Conservation (phyloP, 2,888 invertebrate species). For the Rhingia campestris region DNA sequence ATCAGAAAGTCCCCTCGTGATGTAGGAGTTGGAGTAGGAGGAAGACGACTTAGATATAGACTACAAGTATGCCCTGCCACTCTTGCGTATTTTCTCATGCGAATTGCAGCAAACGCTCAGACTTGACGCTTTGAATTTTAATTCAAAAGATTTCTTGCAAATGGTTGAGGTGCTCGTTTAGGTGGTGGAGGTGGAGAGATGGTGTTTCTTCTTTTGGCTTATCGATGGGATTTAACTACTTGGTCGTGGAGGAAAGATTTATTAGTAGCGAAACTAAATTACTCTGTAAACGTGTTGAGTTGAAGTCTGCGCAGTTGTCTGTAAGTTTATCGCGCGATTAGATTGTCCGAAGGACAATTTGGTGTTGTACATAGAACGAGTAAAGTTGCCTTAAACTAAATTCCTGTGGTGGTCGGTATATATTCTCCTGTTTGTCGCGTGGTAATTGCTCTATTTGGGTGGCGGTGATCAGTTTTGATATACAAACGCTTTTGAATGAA, state of each 20-base stretch:
- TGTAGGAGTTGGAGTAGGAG: conserved; percentile 22
- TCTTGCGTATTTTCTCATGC: conserved; percentile 23
- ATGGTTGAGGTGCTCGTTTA: conserved; percentile 36
- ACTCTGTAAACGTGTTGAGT: conserved; percentile 63
- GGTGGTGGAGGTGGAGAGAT: conserved; percentile 25
- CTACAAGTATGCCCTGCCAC: conserved; percentile 9
- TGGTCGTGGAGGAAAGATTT: conserved; percentile 55
- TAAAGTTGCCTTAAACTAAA: conserved; percentile 17
- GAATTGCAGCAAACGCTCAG: conserved; percentile 22
- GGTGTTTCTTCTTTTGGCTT: conserved; percentile 10
- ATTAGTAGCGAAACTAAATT: conserved; percentile 70
- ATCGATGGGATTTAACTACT: conserved; percentile 62
- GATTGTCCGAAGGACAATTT: conserved; percentile 43
- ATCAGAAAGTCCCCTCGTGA: conserved; percentile 51
- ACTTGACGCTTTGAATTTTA: conserved; percentile 59
- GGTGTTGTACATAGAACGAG: conserved; percentile 15
- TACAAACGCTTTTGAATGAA: conserved; percentile 4
- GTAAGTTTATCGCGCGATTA: conserved; percentile 39
- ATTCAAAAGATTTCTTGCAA: conserved; percentile 35
- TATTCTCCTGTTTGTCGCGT: conserved; percentile 40
- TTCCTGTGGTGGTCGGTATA: conserved; percentile 44
- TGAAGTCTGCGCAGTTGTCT: conserved; percentile 41
- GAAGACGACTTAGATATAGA: not conserved
- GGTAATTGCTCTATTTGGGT: conserved; percentile 65
- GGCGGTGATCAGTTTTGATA: conserved; percentile 22